phyloP scores from a whole-genome alignment of 2,113 vertebrate genomes.

The Saiga tatarica region DNA sequence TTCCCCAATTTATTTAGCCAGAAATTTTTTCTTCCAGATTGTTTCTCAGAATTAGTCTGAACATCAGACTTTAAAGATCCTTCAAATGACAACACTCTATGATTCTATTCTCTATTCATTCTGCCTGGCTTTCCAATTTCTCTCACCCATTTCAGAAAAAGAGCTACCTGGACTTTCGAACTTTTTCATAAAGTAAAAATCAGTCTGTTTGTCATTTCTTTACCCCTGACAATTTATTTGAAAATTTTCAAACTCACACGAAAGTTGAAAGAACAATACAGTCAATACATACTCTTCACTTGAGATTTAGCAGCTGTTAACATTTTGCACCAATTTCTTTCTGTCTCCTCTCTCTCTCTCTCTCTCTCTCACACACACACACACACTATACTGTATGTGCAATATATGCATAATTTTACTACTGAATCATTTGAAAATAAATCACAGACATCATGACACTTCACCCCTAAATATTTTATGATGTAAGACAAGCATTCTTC shows the following conservation, averaged over 20 bases:
- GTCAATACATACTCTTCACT: not conserved
- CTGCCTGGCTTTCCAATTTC: not conserved
- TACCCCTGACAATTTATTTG: not conserved
- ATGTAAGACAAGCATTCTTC: not conserved
- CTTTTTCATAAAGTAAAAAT: not conserved
- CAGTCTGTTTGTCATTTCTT: not conserved
- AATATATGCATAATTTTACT: not conserved
- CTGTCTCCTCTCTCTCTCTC: not conserved
- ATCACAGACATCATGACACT: not conserved
- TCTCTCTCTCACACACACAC: not conserved
- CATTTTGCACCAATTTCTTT: not conserved
- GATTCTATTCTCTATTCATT: not conserved
- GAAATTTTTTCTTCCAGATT: not conserved
- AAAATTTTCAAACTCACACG: not conserved
- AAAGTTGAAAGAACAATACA: not conserved
- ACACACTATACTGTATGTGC: not conserved
- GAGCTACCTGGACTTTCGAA: not conserved
- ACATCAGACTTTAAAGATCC: not conserved
- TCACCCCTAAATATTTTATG: not conserved
- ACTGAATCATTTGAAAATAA: slow-evolving; percentile 6
- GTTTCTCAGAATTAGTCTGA: not conserved
- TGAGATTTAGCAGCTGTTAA: not conserved
- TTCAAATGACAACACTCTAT: not conserved
- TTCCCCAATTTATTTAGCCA: not conserved
- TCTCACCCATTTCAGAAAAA: not conserved